Base-by-base conservation (phyloP, 2,888 invertebrate genomes). In the Lagria hirta region DNA sequence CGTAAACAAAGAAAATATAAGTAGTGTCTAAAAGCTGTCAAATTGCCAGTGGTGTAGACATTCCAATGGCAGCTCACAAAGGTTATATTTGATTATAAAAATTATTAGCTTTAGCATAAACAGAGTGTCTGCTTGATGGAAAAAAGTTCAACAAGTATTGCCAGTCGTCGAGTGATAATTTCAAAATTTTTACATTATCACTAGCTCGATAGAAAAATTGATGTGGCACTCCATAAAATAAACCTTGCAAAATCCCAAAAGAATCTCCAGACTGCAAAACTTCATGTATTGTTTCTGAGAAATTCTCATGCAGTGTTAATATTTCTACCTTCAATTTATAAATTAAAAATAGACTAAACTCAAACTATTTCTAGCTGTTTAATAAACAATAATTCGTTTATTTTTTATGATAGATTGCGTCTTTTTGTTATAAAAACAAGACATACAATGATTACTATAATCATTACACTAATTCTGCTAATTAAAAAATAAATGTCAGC, bases 211-310 rank as follows among this genome's bases (percentile, higher is more conserved):
- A 79, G 1, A 76, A 77, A 54, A 78, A 78, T 49, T 76, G 74
- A 58, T 79, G 79, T 0, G 73, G 68, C 1, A 76, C 68, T 11
- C 76, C 77, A 2, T 75, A 72, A 48, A 73, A 77, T 3, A 78
- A 58, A 3, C 79, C 78, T 73, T 79, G 72, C n/a, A 74, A 74
- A 5, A 78, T 66, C 11, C 79, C 78, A 62, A 79, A 79, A 58
- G 76, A 74, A 48, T 78, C 78, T 63, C 75, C 75, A 1, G 73
- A 72, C 1, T 74, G 75, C 11, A 79, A 58, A 2, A 77, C 66
- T 40, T 77, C 76, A 48, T 78, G 78, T 48, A 76, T 73, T 68
- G 60, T 62, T 55, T 66, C 65, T 1, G 57, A 76, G 44, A 77
- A 62, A 57, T 76, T 76, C 0, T 71, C 64, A 57, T 77, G 75